A percentile compares a stretch with the other conserved stretches of the same genome.
These are phyloP conservation scores for Orchestia grillus DNA, from an alignment of 1,140 invertebrate genomes.

Conservation along the genomic window DNA sequence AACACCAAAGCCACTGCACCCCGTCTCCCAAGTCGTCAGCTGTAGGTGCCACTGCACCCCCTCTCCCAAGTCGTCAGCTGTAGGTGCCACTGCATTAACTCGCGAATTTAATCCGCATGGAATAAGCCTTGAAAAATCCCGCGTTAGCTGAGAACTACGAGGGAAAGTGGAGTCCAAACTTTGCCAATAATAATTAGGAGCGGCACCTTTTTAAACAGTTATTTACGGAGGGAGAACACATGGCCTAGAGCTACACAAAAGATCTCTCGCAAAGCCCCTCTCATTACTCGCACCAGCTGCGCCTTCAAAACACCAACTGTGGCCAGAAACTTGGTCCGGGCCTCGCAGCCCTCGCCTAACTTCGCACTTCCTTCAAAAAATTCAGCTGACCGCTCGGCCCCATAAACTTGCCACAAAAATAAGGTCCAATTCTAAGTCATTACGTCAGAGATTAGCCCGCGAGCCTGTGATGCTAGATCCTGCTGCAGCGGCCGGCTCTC, in stretches of 20 bases:
- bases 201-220: background rate
- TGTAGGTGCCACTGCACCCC: background rate
- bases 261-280: background rate
- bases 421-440: constrained; percentile 33
- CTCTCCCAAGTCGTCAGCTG: background rate
- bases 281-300: constrained; percentile 28
- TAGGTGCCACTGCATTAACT: background rate
- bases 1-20: background rate
- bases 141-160: background rate
- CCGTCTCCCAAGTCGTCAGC: background rate
- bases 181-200: background rate
- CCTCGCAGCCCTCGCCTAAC: constrained; percentile 20
- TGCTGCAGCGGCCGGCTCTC: background rate
- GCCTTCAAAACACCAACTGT: constrained; percentile 49
- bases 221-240: background rate
- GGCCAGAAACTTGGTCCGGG: background rate
- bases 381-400: constrained; percentile 33
- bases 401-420: constrained; percentile 34
- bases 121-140: background rate
- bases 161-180: background rate
- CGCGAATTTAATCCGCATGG: background rate
- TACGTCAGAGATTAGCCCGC: constrained; percentile 21
- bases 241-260: background rate
- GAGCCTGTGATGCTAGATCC: background rate
- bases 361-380: constrained; percentile 52